Base-by-base conservation (phyloP, 2,797 vertebrate genomes). In the Bryconaethiops microstoma region DNA sequence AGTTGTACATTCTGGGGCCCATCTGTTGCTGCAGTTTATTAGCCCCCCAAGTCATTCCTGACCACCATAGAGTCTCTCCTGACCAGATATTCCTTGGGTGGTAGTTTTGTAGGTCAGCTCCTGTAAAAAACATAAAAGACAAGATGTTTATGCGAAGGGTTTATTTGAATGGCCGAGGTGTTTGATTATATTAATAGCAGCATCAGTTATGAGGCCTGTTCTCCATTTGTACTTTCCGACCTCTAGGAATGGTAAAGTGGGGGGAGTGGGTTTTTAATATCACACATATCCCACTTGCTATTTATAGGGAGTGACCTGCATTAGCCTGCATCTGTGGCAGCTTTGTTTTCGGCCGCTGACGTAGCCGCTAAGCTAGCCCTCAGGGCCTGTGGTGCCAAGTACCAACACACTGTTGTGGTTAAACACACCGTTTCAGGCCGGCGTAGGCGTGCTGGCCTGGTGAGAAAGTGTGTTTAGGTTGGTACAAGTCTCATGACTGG, bases 241-340 rank as follows among this genome's bases (percentile, higher is more conserved):
- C 23, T 55, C 14, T 9, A 25, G 40, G 59, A 76, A 52, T 40
- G 62, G 60, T 14, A 57, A 13, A 25, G 62, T 35, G 62, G 62
- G 59, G 59, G 39, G 62, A 42, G 7, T 19, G 54, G 60, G 76
- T 72, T 77, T 50, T 80, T 73, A 80, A 77, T 80, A 72, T 68
- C 78, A 48, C 40, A 69, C n/a, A 77, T 83, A 74, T 60, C 71
- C 17, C 62, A 35, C 63, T 17, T 25, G 64, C 78, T 86, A 84
- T 84, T 82, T 80, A 82, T 77, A 78, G 85, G 73, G 54, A 82
- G 75, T 86, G 80, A 86, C 35, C 35, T 77, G 39, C 8, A 59
- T 23, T 50, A 9, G 42, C 60, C 25, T 75, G 25, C 80, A 73
- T 82, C 69, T 35, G 29, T 76, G 77, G 74, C 73, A 52, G 57